phyloP scores from a whole-genome alignment of 37 sponge, comb jelly and placozoan genomes.

The Theonella swinhoei region DNA sequence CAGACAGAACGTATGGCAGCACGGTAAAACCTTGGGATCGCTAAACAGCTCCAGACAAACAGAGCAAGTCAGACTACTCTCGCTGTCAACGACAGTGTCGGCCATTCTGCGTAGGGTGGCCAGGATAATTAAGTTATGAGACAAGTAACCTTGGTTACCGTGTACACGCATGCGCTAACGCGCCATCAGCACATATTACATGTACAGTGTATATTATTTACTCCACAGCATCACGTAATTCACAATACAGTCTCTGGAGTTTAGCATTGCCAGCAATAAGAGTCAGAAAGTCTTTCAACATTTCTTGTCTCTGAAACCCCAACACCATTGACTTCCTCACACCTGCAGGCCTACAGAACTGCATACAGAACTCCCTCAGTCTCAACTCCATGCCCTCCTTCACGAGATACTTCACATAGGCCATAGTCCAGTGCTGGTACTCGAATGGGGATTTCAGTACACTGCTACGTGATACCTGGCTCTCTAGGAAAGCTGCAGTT shows the following conservation, averaged over 20 bases:
- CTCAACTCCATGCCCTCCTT: conserved; percentile 52
- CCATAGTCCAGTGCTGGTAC: conserved; percentile 69
- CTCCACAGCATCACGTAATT: conserved; percentile 66
- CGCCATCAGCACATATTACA: no score
- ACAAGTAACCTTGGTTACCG: no score
- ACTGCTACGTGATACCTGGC: conserved; percentile 51
- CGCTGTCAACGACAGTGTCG: no score
- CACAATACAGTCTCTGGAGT: conserved; percentile 78
- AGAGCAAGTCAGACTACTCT: no score
- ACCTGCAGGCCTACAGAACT: no score
- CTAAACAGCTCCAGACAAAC: no score
- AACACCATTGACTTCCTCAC: conserved; percentile 24
- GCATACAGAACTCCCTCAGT: conserved; percentile 60
- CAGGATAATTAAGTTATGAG: no score
- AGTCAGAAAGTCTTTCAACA: conserved; percentile 55
- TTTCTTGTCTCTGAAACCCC: conserved; percentile 38
- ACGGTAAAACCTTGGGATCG: no score
- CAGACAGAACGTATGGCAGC: no score
- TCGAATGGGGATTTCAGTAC: conserved; percentile 58
- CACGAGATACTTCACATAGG: conserved; percentile 66
- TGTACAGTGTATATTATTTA: no score
- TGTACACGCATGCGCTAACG: no score
- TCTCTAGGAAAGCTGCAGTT: conserved; percentile 43
- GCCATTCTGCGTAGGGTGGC: no score
- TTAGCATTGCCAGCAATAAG: conserved; percentile 58